Conservation (phyloP, 2,797 vertebrate species). For the Lagodon rhomboides region DNA sequence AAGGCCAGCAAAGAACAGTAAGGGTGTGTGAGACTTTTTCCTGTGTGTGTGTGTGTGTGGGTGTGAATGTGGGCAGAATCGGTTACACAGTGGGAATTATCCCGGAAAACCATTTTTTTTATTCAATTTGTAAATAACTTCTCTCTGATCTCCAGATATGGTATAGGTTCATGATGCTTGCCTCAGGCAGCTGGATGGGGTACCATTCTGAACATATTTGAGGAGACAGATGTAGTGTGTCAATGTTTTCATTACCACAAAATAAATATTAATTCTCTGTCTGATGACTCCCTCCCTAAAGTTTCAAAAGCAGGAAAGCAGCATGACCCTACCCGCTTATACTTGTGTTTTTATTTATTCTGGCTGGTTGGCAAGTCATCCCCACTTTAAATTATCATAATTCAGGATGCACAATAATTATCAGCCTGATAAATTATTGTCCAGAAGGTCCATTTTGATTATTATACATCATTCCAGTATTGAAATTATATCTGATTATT, state of each 20-base stretch:
- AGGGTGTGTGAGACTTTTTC: background rate
- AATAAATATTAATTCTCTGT: background rate
- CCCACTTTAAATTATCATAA: too few species aligned
- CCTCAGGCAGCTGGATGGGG: background rate
- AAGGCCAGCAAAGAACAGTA: slow-evolving; percentile 46
- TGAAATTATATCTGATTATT: too few species aligned
- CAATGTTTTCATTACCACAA: background rate
- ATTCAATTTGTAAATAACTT: slow-evolving; percentile 15
- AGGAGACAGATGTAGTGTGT: background rate
- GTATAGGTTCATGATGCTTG: background rate
- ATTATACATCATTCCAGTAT: too few species aligned
- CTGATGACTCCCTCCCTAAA: too few species aligned
- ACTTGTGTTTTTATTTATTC: too few species aligned
- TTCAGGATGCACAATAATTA: too few species aligned
- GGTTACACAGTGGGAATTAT: slow-evolving; percentile 35
- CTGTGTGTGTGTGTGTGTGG: background rate
- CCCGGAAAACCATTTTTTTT: slow-evolving; percentile 48
- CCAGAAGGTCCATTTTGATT: too few species aligned
- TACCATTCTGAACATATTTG: background rate
- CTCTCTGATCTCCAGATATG: background rate
- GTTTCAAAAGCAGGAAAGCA: too few species aligned
- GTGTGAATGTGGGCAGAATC: slow-evolving; percentile 36
- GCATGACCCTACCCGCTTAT: too few species aligned
- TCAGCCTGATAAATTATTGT: too few species aligned
- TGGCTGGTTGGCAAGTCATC: too few species aligned